A percentile compares a stretch with the other conserved stretches of the same genome.
Conservation (phyloP, 37 sponge, comb jelly and placozoan species). For the Lycopodina hypogea region DNA sequence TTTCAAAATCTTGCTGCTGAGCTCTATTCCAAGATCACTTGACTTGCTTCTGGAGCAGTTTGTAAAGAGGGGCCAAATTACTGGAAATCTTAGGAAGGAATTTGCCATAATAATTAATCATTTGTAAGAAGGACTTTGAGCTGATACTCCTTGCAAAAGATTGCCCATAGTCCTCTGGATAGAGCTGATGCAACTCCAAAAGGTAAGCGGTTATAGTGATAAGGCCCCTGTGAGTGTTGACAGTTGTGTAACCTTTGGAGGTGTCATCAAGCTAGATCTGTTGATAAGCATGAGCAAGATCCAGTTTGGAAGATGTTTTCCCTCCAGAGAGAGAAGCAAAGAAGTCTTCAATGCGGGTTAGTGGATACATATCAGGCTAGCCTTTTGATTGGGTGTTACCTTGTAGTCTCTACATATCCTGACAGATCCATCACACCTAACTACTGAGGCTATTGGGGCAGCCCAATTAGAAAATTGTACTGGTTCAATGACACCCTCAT, state of each 20-base stretch:
- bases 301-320: conserved; percentile 5
- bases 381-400: conserved; percentile 34
- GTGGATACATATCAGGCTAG: conserved; percentile 28
- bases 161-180: conserved; percentile 9
- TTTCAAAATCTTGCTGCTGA: conserved; percentile 31
- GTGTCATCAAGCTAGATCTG: background rate
- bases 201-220: conserved; percentile 3
- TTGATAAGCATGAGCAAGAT: conserved; percentile 5
- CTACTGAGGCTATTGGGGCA: conserved; percentile 49
- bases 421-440: conserved; percentile 32
- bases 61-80: conserved; percentile 15
- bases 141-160: conserved; percentile 12
- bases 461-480: conserved; percentile 53
- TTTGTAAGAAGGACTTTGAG: conserved; percentile 21
- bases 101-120: conserved; percentile 32
- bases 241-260: background rate
- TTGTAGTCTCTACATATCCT: conserved; percentile 57
- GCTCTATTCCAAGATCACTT: conserved; percentile 21
- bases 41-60: no score
- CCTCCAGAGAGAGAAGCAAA: conserved; percentile 15
- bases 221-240: conserved; percentile 2
- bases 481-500: no score
- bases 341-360: conserved; percentile 45
- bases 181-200: conserved; percentile 20
- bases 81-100: conserved; percentile 11